A percentile compares a stretch with the other conserved stretches of the same genome.
Conservation (phyloP, 2,888 invertebrate genomes). For the Ganaspis brasiliensis region DNA sequence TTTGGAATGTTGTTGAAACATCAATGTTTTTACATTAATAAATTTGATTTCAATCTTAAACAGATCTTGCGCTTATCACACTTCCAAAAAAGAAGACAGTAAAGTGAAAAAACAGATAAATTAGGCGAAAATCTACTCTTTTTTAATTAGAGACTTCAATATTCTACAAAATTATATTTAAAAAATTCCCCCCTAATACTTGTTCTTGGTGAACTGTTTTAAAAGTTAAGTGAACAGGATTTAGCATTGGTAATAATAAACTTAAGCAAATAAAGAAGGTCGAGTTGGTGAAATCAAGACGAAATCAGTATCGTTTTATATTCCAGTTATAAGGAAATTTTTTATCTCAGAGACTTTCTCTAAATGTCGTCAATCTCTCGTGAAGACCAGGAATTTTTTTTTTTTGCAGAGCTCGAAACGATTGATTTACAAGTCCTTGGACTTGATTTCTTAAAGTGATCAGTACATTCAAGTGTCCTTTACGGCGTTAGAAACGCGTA, state of each 20-base stretch:
- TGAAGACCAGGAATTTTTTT: background rate
- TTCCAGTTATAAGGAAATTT: background rate
- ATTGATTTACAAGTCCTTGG: constrained; percentile 6
- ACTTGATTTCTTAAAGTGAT: constrained; percentile 4
- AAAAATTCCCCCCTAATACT: no score
- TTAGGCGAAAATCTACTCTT: no score
- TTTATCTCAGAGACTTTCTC: background rate
- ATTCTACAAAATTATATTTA: no score
- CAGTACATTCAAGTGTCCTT: background rate
- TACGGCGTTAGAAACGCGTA: background rate
- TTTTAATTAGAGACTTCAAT: no score
- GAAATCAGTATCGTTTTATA: constrained; percentile 2
- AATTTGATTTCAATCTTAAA: no score
- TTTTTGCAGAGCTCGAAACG: background rate
- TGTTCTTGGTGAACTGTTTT: no score
- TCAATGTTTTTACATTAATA: no score
- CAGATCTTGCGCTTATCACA: no score
- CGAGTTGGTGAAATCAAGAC: constrained; percentile 1
- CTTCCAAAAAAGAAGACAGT: no score
- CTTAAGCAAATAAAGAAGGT: background rate
- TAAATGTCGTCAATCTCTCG: constrained; percentile 12
- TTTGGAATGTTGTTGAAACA: no score
- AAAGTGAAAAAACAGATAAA: no score
- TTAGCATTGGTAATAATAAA: background rate
- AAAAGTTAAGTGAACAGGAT: background rate